Conservation (phyloP, 2,797 vertebrate genomes). For the Protosalanx chinensis region DNA sequence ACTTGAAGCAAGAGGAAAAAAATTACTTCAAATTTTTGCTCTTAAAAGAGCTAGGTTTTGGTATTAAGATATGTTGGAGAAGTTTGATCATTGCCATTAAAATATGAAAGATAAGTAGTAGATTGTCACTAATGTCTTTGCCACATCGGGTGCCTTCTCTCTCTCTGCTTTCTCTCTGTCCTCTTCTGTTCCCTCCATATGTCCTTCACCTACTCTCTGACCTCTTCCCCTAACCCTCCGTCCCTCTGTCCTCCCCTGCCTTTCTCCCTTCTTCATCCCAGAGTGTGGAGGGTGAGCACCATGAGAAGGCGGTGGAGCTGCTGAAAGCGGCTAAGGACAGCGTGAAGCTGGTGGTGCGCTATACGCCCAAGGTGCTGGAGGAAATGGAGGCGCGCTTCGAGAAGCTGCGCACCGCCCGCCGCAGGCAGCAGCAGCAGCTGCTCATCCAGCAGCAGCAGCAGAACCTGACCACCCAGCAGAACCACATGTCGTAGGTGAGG, state of each 20-base stretch:
- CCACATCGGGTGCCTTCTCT: not conserved
- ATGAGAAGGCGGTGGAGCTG: constrained; percentile 95
- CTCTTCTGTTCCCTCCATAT: not conserved
- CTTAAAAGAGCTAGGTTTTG: too few relatives aligned
- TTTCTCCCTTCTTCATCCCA: constrained; percentile 52
- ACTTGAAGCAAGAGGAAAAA: not conserved
- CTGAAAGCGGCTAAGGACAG: constrained; percentile 96
- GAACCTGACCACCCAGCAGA: constrained; percentile 84
- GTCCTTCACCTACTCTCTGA: not conserved
- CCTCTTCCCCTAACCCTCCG: not conserved
- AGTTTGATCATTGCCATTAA: too few relatives aligned
- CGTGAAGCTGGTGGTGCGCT: constrained; percentile 96
- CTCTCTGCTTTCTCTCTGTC: not conserved
- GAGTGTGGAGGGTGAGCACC: constrained; percentile 98
- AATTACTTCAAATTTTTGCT: too few relatives aligned
- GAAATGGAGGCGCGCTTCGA: constrained; percentile 99
- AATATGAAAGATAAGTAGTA: too few relatives aligned
- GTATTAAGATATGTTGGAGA: too few relatives aligned
- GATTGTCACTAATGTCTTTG: not conserved
- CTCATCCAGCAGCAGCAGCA: constrained; percentile 88
- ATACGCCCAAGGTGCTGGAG: constrained; percentile 97
- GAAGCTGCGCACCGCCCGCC: constrained; percentile 92
- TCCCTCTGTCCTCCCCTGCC: not conserved
- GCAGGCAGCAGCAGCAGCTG: constrained; percentile 94
- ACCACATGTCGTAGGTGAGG: constrained; percentile 99